phyloP scores from a whole-genome alignment of 2,113 vertebrate species.

The Athene cunicularia region DNA sequence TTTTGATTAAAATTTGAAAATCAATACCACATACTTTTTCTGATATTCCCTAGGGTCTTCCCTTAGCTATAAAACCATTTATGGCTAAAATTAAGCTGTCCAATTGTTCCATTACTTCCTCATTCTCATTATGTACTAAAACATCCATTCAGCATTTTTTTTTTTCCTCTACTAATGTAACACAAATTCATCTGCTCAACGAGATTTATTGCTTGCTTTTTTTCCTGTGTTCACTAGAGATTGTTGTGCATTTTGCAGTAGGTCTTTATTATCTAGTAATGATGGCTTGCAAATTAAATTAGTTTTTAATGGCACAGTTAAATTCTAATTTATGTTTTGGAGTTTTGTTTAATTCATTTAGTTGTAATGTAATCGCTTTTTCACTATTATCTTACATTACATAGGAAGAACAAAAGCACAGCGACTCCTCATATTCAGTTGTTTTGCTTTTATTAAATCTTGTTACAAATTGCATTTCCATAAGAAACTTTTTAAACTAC shows the following conservation, averaged over 20 bases:
- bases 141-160: constrained; percentile 76
- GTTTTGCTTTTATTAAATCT: constrained; percentile 70
- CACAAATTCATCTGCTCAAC: constrained; percentile 73
- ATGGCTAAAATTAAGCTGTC: constrained; percentile 47
- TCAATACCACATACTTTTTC: not conserved
- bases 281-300: constrained; percentile 81
- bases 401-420: constrained; percentile 61
- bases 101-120: constrained; percentile 64
- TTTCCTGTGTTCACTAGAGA: constrained; percentile 68
- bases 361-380: constrained; percentile 74
- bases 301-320: constrained; percentile 80
- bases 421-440: constrained; percentile 9
- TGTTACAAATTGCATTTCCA: constrained; percentile 65
- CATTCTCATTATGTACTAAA: constrained; percentile 69
- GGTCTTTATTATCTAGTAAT: constrained; percentile 81
- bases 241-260: constrained; percentile 73
- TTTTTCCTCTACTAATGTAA: constrained; percentile 68
- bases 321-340: constrained; percentile 84
- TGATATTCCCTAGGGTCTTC: constrained; percentile 16
- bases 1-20: not conserved
- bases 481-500: constrained; percentile 65
- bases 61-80: constrained; percentile 57
- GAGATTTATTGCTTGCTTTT: constrained; percentile 76
- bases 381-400: constrained; percentile 72
- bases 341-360: constrained; percentile 81